phyloP scores from a whole-genome alignment of 2,888 invertebrate genomes.

The Callyntrura guangdongensis region DNA sequence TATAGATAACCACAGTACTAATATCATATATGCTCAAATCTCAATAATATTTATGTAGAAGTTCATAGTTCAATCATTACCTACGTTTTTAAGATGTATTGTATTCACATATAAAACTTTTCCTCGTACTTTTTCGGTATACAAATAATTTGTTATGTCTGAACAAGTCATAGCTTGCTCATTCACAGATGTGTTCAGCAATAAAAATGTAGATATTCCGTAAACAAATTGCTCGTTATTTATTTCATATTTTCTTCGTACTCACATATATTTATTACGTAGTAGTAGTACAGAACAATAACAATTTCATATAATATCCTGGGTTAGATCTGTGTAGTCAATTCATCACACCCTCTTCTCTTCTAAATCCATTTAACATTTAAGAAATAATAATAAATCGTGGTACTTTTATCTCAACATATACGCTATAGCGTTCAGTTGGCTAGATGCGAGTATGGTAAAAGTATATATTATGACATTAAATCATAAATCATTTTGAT shows the following conservation, averaged over 20 bases:
- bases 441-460: no score
- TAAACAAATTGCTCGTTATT: slow-evolving; percentile 57
- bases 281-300: slow-evolving; percentile 52
- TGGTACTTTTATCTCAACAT: neutral
- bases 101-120: slow-evolving; percentile 5
- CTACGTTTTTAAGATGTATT: neutral
- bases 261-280: slow-evolving; percentile 40
- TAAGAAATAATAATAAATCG: no score
- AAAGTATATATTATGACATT: neutral
- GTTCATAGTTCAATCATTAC: slow-evolving; percentile 36
- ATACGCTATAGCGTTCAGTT: no score
- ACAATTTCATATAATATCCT: slow-evolving; percentile 63
- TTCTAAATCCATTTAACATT: neutral
- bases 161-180: slow-evolving; percentile 22
- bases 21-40: neutral
- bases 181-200: slow-evolving; percentile 35
- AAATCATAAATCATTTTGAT: slow-evolving; percentile 33
- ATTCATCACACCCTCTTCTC: neutral
- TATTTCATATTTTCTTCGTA: slow-evolving; percentile 52
- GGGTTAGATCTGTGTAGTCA: slow-evolving; percentile 35
- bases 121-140: neutral
- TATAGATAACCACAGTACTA: no score
- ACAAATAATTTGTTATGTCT: neutral
- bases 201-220: neutral
- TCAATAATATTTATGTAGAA: neutral